Conservation (phyloP, 1,140 invertebrate genomes). For the Tribolium castaneum region DNA sequence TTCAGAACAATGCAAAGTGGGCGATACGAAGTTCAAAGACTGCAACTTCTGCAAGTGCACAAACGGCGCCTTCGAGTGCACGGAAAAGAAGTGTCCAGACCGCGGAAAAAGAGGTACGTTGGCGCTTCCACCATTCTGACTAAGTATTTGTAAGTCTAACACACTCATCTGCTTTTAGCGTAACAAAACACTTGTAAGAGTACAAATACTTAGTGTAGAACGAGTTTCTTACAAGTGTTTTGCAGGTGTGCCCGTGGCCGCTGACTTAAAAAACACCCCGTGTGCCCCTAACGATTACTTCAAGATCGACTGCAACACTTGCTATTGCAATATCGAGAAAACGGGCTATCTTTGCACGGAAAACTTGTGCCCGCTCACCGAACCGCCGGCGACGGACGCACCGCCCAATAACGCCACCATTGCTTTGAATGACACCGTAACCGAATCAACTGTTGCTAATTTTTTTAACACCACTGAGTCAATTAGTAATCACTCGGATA, state of each 20-base stretch:
- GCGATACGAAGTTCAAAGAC: background rate
- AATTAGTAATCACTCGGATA: background rate
- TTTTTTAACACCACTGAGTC: background rate
- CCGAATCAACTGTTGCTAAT: background rate
- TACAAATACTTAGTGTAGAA: constrained; percentile 25
- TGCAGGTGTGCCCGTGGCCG: constrained; percentile 48
- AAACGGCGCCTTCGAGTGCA: constrained; percentile 5
- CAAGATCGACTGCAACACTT: constrained; percentile 67
- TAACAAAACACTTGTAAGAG: constrained; percentile 28
- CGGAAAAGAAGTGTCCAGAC: background rate
- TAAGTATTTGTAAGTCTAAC: constrained; percentile 29
- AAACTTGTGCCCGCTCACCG: constrained; percentile 43
- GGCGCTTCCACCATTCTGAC: background rate
- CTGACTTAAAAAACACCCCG: constrained; percentile 51
- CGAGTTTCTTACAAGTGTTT: constrained; percentile 27
- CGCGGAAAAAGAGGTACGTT: constrained; percentile 31
- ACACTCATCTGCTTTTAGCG: constrained; percentile 1
- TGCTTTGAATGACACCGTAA: constrained; percentile 5
- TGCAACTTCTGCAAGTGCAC: constrained; percentile 16
- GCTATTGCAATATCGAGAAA: constrained; percentile 66
- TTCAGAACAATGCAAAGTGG: background rate
- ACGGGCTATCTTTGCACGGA: constrained; percentile 65
- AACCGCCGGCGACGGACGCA: background rate
- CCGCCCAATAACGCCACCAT: constrained; percentile 17
- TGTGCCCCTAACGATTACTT: constrained; percentile 66